Conservation (phyloP, 2,888 invertebrate species). For the Agrochola circellaris region DNA sequence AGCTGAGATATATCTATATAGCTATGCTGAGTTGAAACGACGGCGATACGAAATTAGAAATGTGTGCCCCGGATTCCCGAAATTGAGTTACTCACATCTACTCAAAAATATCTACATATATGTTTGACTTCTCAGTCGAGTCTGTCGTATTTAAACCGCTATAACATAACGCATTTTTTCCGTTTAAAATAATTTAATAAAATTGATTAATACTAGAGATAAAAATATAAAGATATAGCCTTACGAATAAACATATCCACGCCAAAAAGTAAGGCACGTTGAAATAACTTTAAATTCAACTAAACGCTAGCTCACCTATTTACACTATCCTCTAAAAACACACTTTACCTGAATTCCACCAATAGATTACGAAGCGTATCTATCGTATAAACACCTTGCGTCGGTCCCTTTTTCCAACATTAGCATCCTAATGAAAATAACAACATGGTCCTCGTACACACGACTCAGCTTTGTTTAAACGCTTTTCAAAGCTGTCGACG, state of each 20-base stretch:
- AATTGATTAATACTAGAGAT: neutral
- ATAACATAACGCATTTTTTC: neutral
- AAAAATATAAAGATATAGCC: neutral
- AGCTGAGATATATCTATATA: neutral
- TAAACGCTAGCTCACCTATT: neutral
- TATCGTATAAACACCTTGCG: conserved; percentile 26
- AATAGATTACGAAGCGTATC: conserved; percentile 1
- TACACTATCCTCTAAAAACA: neutral
- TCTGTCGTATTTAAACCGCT: neutral
- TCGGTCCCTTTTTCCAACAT: conserved; percentile 13
- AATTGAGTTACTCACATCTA: conserved; percentile 4
- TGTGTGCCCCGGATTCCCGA: neutral
- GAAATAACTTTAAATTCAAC: neutral
- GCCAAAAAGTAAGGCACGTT: neutral
- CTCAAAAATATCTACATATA: neutral
- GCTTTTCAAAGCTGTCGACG: conserved; percentile 21
- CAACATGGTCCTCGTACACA: conserved; percentile 3
- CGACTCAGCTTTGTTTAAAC: conserved; percentile 9
- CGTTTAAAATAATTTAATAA: neutral
- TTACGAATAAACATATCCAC: neutral
- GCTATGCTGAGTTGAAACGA: conserved; percentile 5
- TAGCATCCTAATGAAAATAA: conserved; percentile 32
- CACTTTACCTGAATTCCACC: neutral
- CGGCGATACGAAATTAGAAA: conserved; percentile 2
- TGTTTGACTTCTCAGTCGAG: neutral